Percentiles rank a stretch among this genome's conserved stretches.
phyloP scores from a whole-genome alignment of 2,797 vertebrate species.

The Gambelia wislizenii region DNA sequence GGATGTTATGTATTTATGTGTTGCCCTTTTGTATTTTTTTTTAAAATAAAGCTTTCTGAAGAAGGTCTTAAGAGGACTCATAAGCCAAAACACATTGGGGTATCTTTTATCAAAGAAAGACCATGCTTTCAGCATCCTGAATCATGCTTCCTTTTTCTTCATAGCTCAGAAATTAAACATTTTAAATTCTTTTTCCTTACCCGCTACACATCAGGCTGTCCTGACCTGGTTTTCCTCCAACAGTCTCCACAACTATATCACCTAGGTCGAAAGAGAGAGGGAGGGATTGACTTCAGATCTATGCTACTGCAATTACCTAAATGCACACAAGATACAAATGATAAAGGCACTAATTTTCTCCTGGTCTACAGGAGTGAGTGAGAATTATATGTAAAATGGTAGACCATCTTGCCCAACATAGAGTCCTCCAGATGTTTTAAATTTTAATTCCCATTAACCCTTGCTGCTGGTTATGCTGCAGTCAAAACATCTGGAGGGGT shows the following conservation, averaged over 20 bases:
- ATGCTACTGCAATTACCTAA: neutral
- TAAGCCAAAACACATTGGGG: no score
- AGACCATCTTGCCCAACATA: neutral
- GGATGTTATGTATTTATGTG: no score
- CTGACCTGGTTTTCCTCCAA: slow-evolving; percentile 81
- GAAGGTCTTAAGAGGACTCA: no score
- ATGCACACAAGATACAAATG: neutral
- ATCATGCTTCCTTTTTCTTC: no score
- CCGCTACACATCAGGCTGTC: slow-evolving; percentile 90
- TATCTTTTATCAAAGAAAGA: no score
- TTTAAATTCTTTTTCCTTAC: slow-evolving; percentile 76
- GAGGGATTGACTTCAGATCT: neutral
- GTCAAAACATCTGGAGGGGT: neutral
- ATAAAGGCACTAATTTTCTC: neutral
- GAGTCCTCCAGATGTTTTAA: neutral
- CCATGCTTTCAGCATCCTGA: no score
- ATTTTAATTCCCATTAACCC: neutral
- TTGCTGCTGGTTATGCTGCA: neutral
- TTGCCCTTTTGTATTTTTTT: no score
- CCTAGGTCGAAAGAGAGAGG: slow-evolving; percentile 71
- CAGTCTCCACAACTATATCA: slow-evolving; percentile 83
- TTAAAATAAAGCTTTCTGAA: no score
- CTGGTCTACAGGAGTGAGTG: no score
- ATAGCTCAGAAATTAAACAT: no score
- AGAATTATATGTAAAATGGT: neutral